These are phyloP conservation scores for Thereva unica DNA, from an alignment of 2,888 invertebrate species.

Conservation along the genomic window DNA sequence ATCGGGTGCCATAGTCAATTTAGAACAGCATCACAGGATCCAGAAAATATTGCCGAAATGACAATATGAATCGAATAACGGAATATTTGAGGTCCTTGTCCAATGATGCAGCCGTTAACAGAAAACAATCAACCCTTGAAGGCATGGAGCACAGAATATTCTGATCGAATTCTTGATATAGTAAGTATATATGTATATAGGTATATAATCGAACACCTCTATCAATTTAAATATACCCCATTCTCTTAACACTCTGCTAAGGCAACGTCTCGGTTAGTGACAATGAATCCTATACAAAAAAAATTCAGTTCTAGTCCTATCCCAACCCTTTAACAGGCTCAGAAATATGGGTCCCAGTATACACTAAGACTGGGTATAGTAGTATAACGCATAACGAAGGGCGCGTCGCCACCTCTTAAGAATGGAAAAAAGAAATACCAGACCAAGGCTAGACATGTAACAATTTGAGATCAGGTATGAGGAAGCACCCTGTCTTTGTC, in stretches of 20 bases:
- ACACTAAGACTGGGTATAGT: conserved; percentile 27
- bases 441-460: conserved; percentile 40
- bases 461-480: conserved; percentile 26
- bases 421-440: conserved; percentile 33
- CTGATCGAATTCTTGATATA: conserved; percentile 13
- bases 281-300: conserved; percentile 38
- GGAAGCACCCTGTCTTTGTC: conserved; percentile 32
- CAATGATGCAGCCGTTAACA: conserved; percentile 11
- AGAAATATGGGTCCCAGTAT: conserved; percentile 40
- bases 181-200: no score
- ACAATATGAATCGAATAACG: conserved; percentile 27
- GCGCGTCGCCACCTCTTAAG: conserved; percentile 12
- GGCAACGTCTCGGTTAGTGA: conserved; percentile 33
- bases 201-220: conserved; percentile 17
- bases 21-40: conserved; percentile 14
- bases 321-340: conserved; percentile 38
- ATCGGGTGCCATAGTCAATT: conserved; percentile 4
- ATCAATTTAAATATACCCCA: conserved; percentile 21
- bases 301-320: conserved; percentile 40
- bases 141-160: conserved; percentile 28
- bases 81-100: conserved; percentile 24
- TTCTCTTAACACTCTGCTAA: neutral
- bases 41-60: conserved; percentile 27
- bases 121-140: conserved; percentile 17
- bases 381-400: neutral